phyloP scores from a whole-genome alignment of 2,888 invertebrate species.

The Sepiola atlantica region DNA sequence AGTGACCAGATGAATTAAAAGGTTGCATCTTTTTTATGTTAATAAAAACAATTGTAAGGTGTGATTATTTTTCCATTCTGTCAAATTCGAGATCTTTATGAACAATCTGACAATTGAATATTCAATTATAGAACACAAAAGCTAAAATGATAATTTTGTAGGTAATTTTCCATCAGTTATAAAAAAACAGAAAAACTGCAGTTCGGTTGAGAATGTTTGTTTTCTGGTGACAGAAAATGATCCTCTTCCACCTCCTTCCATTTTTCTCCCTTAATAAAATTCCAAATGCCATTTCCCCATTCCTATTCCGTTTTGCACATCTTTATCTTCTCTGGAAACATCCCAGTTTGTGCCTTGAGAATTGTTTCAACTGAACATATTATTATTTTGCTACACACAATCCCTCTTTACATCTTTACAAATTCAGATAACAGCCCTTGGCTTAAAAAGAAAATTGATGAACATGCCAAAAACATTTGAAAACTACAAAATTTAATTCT shows the following conservation, averaged over 20 bases:
- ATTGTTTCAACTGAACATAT: background rate
- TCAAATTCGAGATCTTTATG: background rate
- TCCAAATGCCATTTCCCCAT: background rate
- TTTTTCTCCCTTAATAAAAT: background rate
- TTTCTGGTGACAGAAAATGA: background rate
- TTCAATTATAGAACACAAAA: background rate
- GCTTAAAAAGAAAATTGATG: background rate
- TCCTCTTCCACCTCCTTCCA: background rate
- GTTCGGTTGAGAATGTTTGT: background rate
- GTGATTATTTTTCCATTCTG: background rate
- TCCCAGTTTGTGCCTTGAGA: background rate
- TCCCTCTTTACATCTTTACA: background rate
- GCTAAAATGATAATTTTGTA: background rate
- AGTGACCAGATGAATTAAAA: constrained; percentile 2
- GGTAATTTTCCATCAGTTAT: background rate
- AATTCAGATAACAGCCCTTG: background rate
- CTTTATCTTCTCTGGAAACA: background rate
- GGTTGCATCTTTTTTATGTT: background rate
- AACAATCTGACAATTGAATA: background rate
- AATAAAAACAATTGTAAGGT: background rate
- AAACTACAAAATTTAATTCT: background rate
- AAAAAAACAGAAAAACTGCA: background rate
- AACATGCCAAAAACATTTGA: background rate
- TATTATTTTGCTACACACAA: background rate
- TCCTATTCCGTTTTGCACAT: background rate